Percentiles rank a stretch among this genome's conserved stretches.
These are phyloP conservation scores for Clarias laeviceps DNA, from an alignment of 2,797 vertebrate genomes.

Conservation along the genomic window DNA sequence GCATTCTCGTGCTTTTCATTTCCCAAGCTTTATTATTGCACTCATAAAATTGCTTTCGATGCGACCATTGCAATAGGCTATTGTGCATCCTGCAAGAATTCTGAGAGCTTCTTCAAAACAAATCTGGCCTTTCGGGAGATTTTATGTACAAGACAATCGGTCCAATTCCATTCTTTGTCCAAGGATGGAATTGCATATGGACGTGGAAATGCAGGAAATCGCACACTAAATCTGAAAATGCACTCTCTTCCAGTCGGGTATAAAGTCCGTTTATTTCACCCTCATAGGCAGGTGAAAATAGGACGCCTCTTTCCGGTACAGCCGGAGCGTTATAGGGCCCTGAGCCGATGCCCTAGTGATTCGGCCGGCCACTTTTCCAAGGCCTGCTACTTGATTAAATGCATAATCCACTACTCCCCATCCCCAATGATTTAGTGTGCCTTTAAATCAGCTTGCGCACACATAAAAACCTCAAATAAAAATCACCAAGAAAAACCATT, in stretches of 20 bases:
- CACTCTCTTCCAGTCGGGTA: constrained; percentile 13
- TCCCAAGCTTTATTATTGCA: constrained; percentile 53
- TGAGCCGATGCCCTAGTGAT: constrained; percentile 73
- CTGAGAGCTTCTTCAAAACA: constrained; percentile 49
- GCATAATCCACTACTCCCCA: constrained; percentile 84
- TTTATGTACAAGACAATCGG: constrained; percentile 48
- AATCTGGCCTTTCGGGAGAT: constrained; percentile 38
- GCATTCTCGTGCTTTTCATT: constrained; percentile 53
- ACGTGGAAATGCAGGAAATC: constrained; percentile 42
- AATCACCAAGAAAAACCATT: constrained; percentile 84
- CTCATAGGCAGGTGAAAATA: constrained; percentile 72
- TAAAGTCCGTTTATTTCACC: constrained; percentile 54
- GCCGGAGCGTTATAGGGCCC: constrained; percentile 64
- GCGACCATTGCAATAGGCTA: constrained; percentile 43
- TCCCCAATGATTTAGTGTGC: constrained; percentile 81
- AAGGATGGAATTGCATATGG: constrained; percentile 33
- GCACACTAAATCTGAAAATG: constrained; percentile 40
- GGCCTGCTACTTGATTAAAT: constrained; percentile 87
- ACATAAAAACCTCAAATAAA: constrained; percentile 87
- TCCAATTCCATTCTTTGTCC: constrained; percentile 43
- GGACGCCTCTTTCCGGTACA: constrained; percentile 71
- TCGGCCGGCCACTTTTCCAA: constrained; percentile 79
- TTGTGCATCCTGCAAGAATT: constrained; percentile 37
- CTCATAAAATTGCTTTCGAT: constrained; percentile 56
- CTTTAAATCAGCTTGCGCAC: constrained; percentile 86